These are phyloP conservation scores for Lithophane leautieri DNA, from an alignment of 2,888 invertebrate species.

Conservation along the genomic window DNA sequence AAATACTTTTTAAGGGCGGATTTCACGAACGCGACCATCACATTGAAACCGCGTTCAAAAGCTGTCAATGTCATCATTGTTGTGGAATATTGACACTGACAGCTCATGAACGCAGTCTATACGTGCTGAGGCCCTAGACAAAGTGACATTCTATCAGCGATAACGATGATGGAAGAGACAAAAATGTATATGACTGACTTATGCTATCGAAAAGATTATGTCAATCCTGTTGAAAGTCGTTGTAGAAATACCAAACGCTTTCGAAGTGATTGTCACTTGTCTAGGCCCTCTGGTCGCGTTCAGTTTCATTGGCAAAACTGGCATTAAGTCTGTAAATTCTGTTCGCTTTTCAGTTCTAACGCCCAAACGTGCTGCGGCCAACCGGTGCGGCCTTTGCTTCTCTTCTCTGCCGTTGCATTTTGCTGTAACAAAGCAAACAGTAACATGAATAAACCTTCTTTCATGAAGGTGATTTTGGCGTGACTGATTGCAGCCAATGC, in stretches of 20 bases:
- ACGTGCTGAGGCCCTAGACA: too few relatives aligned
- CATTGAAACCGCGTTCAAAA: neutral
- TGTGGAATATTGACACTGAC: neutral
- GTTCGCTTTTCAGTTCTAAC: conserved; percentile 94
- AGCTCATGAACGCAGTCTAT: neutral
- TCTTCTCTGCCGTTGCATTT: conserved; percentile 77
- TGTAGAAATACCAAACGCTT: too few relatives aligned
- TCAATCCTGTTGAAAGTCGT: too few relatives aligned
- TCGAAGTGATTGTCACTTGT: too few relatives aligned
- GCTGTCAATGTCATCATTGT: neutral
- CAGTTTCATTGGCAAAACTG: neutral
- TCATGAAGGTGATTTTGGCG: neutral
- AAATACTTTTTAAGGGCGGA: neutral
- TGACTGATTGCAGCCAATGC: too few relatives aligned
- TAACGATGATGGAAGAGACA: too few relatives aligned
- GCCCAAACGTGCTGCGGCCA: conserved; percentile 99
- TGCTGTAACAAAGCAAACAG: conserved; percentile 74
- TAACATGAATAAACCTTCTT: neutral
- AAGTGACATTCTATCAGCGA: too few relatives aligned
- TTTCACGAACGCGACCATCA: neutral
- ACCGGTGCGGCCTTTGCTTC: conserved; percentile 96
- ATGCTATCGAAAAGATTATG: too few relatives aligned
- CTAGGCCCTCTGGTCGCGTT: too few relatives aligned
- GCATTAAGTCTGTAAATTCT: conserved; percentile 82
- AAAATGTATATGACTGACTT: too few relatives aligned